Percentiles rank a stretch among this genome's conserved stretches.
These are phyloP conservation scores for Loris lydekkerianus DNA, from an alignment of 2,797 vertebrate genomes.

Conservation along the genomic window DNA sequence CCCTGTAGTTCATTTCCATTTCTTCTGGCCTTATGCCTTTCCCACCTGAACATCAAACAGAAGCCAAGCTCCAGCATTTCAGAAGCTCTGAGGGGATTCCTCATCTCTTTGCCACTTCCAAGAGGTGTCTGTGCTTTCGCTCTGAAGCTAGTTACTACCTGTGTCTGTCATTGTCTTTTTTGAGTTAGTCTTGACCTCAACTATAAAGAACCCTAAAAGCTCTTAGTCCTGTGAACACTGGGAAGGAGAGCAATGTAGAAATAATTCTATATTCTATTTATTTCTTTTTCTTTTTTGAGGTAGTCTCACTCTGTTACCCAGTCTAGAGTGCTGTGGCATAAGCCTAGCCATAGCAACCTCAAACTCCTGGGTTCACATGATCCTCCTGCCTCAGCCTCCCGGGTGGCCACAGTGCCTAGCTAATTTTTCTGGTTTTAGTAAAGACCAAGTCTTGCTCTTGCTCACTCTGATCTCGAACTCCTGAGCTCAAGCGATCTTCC, in stretches of 20 bases:
- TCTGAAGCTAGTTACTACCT: neutral
- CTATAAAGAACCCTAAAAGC: neutral
- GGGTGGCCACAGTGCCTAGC: too few relatives aligned
- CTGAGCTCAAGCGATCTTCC: too few relatives aligned
- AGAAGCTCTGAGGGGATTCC: neutral
- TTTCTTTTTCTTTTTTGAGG: neutral
- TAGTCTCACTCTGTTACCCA: too few relatives aligned
- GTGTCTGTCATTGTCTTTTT: neutral
- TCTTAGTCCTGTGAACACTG: neutral
- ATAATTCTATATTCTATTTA: neutral
- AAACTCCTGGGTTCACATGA: too few relatives aligned
- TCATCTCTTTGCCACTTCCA: neutral
- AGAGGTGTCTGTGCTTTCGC: neutral
- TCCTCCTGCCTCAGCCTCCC: too few relatives aligned
- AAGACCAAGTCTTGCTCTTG: too few relatives aligned
- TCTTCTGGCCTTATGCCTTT: neutral
- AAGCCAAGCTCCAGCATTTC: neutral
- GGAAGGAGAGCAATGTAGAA: neutral
- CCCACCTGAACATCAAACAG: neutral
- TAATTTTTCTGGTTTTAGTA: too few relatives aligned
- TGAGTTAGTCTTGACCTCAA: neutral
- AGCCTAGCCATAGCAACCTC: too few relatives aligned
- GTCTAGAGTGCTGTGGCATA: too few relatives aligned
- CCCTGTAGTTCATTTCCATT: slow-evolving; percentile 8
- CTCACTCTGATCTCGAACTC: too few relatives aligned